Base-by-base conservation (phyloP, 2,113 vertebrate genomes). In the Plectropomus leopardus region DNA sequence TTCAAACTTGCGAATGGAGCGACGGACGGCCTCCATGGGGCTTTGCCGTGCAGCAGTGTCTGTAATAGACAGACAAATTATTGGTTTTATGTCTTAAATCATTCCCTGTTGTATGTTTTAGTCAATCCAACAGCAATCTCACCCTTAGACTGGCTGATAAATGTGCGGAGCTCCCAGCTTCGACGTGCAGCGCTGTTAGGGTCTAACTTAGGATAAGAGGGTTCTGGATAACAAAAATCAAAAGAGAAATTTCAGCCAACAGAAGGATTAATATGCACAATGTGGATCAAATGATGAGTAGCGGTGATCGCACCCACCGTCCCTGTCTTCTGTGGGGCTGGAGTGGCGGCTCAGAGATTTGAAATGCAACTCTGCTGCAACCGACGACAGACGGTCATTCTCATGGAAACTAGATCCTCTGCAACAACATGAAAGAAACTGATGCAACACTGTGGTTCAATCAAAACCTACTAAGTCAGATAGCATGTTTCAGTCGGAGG, bases 341-440 rank as follows among this genome's bases (percentile, higher is more conserved):
- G 98, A 99, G 93, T 99, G 98, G 30, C 98, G 98, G 74, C 98
- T 99, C 72, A 99, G 95, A 28, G 98, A 99, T 91, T 96, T 96
- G 87, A 99, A 99, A 88, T 98, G 95, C 87, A 99, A 84, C 55
- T 98, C 97, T 7, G 97, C 96, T 32, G 97, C 97, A 78, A 99
- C 95, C 15, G 97, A 97, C 2, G 97, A 96, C 86, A 99, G 92
- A 4, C 97, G 96, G 90, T 99, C 98, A 48, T 98, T 98, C 89
- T 99, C 98, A 21, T 97, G 98, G 78, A 96, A 96, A 53, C 95
- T 98, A 88, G 97, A 97, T 76, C 96, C 96, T 90, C 98, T 99
- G 94, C 85, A 78, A 67, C 59, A 68, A 78, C 51, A 60, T 0
- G 55, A 48, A 32, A n/a, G 7, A 88, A 24, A 72, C 14, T 48